phyloP scores from a whole-genome alignment of 1,140 invertebrate species.

The Aradophagus sp. region DNA sequence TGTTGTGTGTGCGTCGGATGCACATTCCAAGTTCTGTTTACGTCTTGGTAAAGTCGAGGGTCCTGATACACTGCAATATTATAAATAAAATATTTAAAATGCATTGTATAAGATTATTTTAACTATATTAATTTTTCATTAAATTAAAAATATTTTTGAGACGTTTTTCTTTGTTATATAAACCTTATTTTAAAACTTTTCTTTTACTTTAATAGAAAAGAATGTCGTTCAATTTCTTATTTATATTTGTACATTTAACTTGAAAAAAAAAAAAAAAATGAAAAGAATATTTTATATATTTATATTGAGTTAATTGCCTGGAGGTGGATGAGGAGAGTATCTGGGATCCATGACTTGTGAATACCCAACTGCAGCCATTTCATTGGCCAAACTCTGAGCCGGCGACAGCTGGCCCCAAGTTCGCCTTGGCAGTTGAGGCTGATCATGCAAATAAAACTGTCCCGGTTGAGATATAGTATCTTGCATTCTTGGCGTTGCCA shows the following conservation, averaged over 20 bases:
- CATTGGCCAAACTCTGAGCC: conserved; percentile 69
- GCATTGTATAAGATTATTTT: too few species aligned
- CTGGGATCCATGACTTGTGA: conserved; percentile 68
- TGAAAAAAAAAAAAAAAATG: background rate
- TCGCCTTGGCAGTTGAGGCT: conserved; percentile 79
- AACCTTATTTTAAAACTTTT: too few species aligned
- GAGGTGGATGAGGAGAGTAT: conserved; percentile 60
- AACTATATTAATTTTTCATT: too few species aligned
- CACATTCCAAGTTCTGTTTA: conserved; percentile 68
- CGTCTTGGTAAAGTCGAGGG: conserved; percentile 69
- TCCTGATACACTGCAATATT: conserved; percentile 68
- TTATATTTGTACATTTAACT: too few species aligned
- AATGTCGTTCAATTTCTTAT: too few species aligned
- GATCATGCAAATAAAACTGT: conserved; percentile 86
- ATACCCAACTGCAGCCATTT: conserved; percentile 70
- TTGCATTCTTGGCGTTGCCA: conserved; percentile 70
- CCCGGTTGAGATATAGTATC: conserved; percentile 70
- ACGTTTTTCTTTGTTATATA: too few species aligned
- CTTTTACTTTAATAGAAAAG: too few species aligned
- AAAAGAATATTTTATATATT: too few species aligned
- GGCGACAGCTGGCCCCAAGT: conserved; percentile 83
- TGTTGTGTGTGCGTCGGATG: conserved; percentile 61
- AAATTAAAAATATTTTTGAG: too few species aligned
- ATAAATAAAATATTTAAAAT: conserved; percentile 12
- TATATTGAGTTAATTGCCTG: conserved; percentile 42